Evolutionary conservation across 2,113 vertebrate genomes (phyloP), one percentile per base, ranked within the genome.

Genomic region (Sinocyclocheilus rhinocerous): DNA sequence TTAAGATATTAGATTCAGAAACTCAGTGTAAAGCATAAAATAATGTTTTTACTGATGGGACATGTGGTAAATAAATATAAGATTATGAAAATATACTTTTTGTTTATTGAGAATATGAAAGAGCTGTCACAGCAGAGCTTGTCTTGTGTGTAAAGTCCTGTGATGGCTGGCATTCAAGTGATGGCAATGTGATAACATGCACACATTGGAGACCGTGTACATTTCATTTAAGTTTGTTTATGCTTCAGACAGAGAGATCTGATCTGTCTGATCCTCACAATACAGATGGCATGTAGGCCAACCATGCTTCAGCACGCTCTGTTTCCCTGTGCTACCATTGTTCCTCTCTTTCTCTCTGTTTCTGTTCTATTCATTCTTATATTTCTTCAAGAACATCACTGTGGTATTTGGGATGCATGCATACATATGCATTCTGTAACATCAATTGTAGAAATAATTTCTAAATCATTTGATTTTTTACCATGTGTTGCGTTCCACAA

Each of bases 221-320:
- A n/a, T n/a, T n/a, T n/a, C n/a, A n/a, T n/a, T n/a, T n/a, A n/a
- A n/a, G n/a, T n/a, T n/a, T n/a, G n/a, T n/a, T n/a, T n/a, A n/a
- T n/a, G n/a, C n/a, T 42, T 73, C 70, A 73, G 70, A 73, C 39
- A 45, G 70, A 6, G 10, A 61, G 9, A 80, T 63, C 55, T 42
- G 20, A 42, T 79, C 77, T 79, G 29, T 79, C 77, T 79, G 55
- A 79, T 79, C 52, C 18, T 59, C 55, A 61, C 55, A 39, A 79
- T 79, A 79, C 55, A 79, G 29, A 78, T 39, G 55, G 29, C n/a
- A 78, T 36, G 76, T 36, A 79, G 77, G 33, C 20, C 55, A 79
- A n/a, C 52, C 55, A 24, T 4, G 5, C 76, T 79, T 36, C 39
- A 42, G 39, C 39, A 42, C 39, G 6, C 39, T 42, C 39, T 4